Percentiles rank a stretch among this genome's conserved stretches.
phyloP scores from a whole-genome alignment of 2,113 vertebrate genomes.

The Bettongia penicillata region DNA sequence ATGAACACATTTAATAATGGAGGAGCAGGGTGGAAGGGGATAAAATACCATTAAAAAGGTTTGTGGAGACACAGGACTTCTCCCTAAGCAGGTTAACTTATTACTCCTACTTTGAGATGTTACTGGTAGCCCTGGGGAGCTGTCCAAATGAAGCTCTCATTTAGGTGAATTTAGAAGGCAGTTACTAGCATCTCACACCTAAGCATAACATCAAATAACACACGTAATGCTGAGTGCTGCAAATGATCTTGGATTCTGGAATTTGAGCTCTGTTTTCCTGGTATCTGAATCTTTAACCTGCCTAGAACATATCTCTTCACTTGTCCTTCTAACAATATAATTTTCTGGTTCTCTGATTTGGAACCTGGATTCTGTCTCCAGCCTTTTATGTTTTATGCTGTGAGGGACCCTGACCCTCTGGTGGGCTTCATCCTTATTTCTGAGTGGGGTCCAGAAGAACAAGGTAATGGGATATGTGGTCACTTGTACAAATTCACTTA shows the following conservation, averaged over 20 bases:
- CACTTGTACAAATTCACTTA: neutral
- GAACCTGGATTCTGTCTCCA: neutral
- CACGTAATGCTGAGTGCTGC: neutral
- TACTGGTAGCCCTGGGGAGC: neutral
- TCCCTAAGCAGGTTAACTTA: neutral
- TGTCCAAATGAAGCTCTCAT: neutral
- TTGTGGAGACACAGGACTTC: neutral
- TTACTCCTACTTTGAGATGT: neutral
- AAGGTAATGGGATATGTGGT: neutral
- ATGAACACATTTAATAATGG: neutral
- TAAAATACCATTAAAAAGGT: neutral
- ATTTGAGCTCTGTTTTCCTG: neutral
- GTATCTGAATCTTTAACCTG: neutral
- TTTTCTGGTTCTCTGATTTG: neutral
- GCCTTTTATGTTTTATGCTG: neutral
- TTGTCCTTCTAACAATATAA: neutral
- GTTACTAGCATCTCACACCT: neutral
- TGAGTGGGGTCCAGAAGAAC: neutral
- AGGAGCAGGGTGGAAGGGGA: neutral
- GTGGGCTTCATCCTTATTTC: neutral
- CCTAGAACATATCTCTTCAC: neutral
- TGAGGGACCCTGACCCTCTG: neutral
- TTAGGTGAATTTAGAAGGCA: neutral
- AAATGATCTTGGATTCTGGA: neutral
- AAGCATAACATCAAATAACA: neutral